Evolutionary conservation across 2,888 invertebrate genomes (phyloP).

Genomic region (Harpalus rufipes): DNA sequence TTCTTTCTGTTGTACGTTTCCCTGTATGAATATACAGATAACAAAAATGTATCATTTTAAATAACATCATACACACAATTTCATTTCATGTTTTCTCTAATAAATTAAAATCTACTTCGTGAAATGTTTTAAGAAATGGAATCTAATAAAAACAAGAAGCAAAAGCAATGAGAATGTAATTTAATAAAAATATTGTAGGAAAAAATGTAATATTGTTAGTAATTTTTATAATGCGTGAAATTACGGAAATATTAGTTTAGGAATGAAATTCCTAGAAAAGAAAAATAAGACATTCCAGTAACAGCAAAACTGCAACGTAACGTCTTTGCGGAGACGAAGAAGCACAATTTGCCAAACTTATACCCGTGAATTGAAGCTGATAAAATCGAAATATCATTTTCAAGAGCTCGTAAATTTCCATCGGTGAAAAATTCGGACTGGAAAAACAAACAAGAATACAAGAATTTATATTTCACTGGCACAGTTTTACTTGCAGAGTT

Average conservation of each 20-base stretch:
- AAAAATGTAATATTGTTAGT: not conserved
- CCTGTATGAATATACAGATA: too few species aligned
- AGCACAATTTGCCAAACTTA: constrained; percentile 61
- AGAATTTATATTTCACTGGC: constrained; percentile 57
- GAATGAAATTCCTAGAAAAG: constrained; percentile 3
- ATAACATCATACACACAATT: not conserved
- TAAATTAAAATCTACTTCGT: not conserved
- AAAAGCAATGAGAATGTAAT: not conserved
- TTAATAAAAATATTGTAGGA: not conserved
- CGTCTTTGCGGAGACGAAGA: constrained; percentile 45
- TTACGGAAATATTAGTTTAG: constrained; percentile 28
- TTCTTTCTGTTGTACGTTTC: too few species aligned
- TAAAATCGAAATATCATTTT: constrained; percentile 66
- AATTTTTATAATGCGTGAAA: constrained; percentile 19
- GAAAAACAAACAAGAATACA: constrained; percentile 49
- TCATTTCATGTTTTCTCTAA: not conserved
- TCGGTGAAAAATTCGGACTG: constrained; percentile 38
- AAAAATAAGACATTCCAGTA: constrained; percentile 32
- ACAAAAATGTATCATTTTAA: too few species aligned
- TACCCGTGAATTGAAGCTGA: constrained; percentile 59
- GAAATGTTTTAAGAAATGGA: not conserved
- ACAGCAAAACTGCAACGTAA: constrained; percentile 34
- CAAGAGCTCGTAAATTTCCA: constrained; percentile 63
- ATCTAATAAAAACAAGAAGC: not conserved
- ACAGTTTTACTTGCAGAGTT: constrained; percentile 39